Base-by-base conservation (phyloP, 2,113 vertebrate genomes). In the Myocastor coypus region DNA sequence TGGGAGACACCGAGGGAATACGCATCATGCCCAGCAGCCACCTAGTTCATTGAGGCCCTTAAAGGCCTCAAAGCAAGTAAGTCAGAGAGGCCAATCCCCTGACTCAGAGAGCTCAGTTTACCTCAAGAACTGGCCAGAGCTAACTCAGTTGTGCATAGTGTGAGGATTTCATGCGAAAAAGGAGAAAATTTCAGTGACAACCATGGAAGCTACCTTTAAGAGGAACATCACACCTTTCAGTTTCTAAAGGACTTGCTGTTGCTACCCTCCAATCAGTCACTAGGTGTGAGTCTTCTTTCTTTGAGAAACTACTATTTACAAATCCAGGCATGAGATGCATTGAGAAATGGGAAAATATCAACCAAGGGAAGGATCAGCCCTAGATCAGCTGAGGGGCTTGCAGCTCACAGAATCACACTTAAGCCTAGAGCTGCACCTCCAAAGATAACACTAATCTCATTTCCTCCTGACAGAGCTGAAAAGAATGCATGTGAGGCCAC, bases 281-380 rank as follows among this genome's bases (percentile, higher is more conserved):
- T 40, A 46, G 61, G 71, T 42, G 30, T 24, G 68, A 46, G 71
- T 71, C 71, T 94, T 75, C 89, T 85, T 71, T 97, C 64, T 81
- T 92, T 37, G 55, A 97, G 77, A 90, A 71, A 64, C 57, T 83
- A 12, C 89, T 83, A 63, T 50, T 75, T 73, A 83, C 6, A 28
- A 85, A 90, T 87, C 10, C 7, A 40, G 61, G 63, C 64, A 37
- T 50, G 64, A 94, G 30, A 28, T 90, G 87, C 52, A 17, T 69
- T 63, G 61, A 32, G 59, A 80, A 90, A 88, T 57, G 42, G 19
- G 12, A 87, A 61, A 91, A 37, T 81, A 69, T 22, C 55, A 55
- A 37, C n/a, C 9, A 42, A 84, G 63, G 55, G 75, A 19, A 91
- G 77, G 30, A 90, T 30, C 89, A 50, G 22, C 30, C 14, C 61